Base-by-base conservation (phyloP, 1,140 invertebrate genomes). In the Ceratosolen solmsi region DNA sequence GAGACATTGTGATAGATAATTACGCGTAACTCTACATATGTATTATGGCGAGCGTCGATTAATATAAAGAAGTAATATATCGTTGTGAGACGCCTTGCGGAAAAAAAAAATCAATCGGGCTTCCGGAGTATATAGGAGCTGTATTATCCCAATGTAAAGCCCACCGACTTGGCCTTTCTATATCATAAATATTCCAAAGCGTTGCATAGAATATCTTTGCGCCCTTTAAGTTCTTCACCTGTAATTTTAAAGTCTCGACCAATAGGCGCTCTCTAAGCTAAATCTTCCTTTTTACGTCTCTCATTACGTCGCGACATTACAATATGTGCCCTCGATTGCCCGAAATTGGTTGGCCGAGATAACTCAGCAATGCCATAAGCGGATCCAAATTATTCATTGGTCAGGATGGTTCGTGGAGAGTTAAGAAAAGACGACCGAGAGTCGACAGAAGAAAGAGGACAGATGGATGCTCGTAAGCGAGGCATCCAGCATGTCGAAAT, bases 311-410 rank as follows among this genome's bases (percentile, higher is more conserved):
- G n/a, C n/a, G n/a, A n/a, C n/a, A n/a, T n/a, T n/a, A n/a, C n/a
- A n/a, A n/a, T n/a, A n/a, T n/a, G n/a, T n/a, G n/a, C n/a, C n/a
- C n/a, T n/a, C n/a, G n/a, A n/a, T n/a, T 54, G 11, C 17, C 51
- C 11, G 51, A 22, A 54, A 11, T 54, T 15, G 51, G 51, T 46
- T 5, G 13, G 41, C 5, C 41, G 13, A 46, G 13, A 46, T 13
- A 46, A 46, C 13, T 13, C 13, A 13, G 5, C 41, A 46, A 63
- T 56, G 80, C 30, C 58, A 86, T 85, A 85, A 87, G 86, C 79
- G 85, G 72, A 75, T n/a, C 80, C 86, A 86, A 86, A 87, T 87
- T 86, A 86, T 87, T 87, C 85, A 87, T 85, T 54, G 36, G 36
- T 41, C 9, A 73, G 82, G 83, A 86, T 86, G 85, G 86, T 86